A percentile compares a stretch with the other conserved stretches of the same genome.
Evolutionary conservation across 1,140 invertebrate genomes (phyloP).

Genomic region (Cherax destructor): DNA sequence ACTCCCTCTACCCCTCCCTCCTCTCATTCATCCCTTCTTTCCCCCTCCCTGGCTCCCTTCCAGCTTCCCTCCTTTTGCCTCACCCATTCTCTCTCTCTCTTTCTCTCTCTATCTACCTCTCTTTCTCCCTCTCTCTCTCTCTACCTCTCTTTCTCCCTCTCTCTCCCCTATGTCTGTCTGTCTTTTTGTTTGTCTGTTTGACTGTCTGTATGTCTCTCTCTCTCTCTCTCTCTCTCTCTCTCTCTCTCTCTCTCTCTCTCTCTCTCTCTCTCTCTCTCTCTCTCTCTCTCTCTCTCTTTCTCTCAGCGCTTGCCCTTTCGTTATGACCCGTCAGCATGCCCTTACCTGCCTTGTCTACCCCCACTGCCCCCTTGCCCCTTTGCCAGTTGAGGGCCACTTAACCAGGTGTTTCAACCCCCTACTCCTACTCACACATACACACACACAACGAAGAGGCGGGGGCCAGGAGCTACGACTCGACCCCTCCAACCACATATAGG

Average conservation of each 20-base stretch:
- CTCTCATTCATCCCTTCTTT: not conserved
- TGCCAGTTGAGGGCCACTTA: not conserved
- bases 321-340: not conserved
- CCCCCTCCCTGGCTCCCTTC: not conserved
- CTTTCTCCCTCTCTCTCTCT: not conserved
- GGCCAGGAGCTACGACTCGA: no score
- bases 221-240: conserved; percentile 23
- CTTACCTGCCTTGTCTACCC: not conserved
- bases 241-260: conserved; percentile 22
- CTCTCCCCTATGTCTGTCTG: no score
- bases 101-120: not conserved
- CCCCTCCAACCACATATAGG: no score
- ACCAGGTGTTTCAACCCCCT: not conserved
- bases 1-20: not conserved
- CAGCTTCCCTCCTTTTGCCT: not conserved
- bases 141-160: not conserved
- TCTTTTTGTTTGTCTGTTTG: no score
- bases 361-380: not conserved
- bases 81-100: not conserved
- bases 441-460: no score
- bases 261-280: not conserved
- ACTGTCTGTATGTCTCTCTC: no score
- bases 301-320: conserved; percentile 19
- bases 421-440: not conserved
- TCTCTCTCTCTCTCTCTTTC: not conserved